Percentiles rank a stretch among this genome's conserved stretches.
Conservation (phyloP, 2,797 vertebrate species). For the Acanthopagrus latus region DNA sequence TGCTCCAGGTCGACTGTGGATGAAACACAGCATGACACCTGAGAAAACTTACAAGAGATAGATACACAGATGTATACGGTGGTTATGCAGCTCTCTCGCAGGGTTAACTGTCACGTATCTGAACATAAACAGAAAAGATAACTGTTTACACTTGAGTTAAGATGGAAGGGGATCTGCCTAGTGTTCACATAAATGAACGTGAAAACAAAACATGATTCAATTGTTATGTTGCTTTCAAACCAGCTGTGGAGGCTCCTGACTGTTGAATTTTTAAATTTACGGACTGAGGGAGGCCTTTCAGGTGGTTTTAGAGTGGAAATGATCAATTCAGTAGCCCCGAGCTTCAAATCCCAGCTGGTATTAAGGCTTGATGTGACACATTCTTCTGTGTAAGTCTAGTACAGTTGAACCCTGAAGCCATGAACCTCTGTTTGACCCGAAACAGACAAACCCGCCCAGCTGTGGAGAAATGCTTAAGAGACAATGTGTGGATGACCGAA, state of each 20-base stretch:
- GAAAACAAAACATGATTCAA: conserved; percentile 67
- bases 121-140: conserved; percentile 76
- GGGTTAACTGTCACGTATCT: conserved; percentile 68
- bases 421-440: conserved; percentile 73
- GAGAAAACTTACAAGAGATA: conserved; percentile 60
- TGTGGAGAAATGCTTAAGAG: conserved; percentile 68
- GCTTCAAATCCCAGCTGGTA: conserved; percentile 57
- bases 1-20: conserved; percentile 97
- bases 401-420: conserved; percentile 73
- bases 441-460: conserved; percentile 68
- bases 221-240: conserved; percentile 64
- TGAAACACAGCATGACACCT: conserved; percentile 55
- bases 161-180: conserved; percentile 68
- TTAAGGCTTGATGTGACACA: conserved; percentile 67
- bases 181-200: conserved; percentile 43
- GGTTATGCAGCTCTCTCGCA: conserved; percentile 58
- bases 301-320: conserved; percentile 41
- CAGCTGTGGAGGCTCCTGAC: conserved; percentile 20
- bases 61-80: conserved; percentile 61
- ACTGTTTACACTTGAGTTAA: conserved; percentile 73
- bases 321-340: conserved; percentile 54
- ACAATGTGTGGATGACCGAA: conserved; percentile 69
- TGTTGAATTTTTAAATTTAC: conserved; percentile 22
- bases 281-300: conserved; percentile 20
- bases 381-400: conserved; percentile 67